Base-by-base conservation (phyloP, 2,797 vertebrate genomes). In the Moxostoma hubbsi region DNA sequence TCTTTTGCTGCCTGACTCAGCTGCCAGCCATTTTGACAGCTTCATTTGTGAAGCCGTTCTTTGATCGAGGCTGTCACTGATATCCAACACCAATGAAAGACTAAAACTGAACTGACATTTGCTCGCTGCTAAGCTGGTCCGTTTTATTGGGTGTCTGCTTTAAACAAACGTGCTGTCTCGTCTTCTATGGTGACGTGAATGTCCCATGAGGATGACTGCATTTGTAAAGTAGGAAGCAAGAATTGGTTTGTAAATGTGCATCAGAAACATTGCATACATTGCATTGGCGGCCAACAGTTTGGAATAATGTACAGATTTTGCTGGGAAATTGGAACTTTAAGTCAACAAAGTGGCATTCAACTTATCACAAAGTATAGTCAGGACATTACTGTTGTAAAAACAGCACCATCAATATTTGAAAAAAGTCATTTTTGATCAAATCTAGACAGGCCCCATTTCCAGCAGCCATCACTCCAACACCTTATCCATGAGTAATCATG, bases 1-100 rank as follows among this genome's bases (percentile, higher is more conserved):
- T 50, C 64, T 78, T 36, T 71, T 65, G 72, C 65, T 57, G 66
- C 50, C 86, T 89, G 92, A 93, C 88, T 90, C 85, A 75, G 89
- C 91, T 92, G 91, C 89, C 90, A 84, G 89, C 85, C 86, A 87
- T 89, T 93, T 88, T 93, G 91, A 93, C 92, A 87, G 91, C 92
- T 92, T 93, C 89, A 93, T 94, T 91, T 92, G 86, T 83, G 88
- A 89, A 82, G 84, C 86, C 67, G 76, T 86, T 88, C 87, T 93
- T 93, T 93, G 92, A 93, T 92, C 88, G 85, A 84, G 87, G 70
- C 87, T 89, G 92, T 91, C 92, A 87, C 88, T 88, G 90, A 91
- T 92, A 91, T 87, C 87, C 89, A 91, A 86, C 55, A 67, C 87
- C 88, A 87, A 77, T 86, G 85, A 91, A 81, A 83, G 46, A 89